phyloP scores from a whole-genome alignment of 2,888 invertebrate genomes.

The Drosophila planitibia region DNA sequence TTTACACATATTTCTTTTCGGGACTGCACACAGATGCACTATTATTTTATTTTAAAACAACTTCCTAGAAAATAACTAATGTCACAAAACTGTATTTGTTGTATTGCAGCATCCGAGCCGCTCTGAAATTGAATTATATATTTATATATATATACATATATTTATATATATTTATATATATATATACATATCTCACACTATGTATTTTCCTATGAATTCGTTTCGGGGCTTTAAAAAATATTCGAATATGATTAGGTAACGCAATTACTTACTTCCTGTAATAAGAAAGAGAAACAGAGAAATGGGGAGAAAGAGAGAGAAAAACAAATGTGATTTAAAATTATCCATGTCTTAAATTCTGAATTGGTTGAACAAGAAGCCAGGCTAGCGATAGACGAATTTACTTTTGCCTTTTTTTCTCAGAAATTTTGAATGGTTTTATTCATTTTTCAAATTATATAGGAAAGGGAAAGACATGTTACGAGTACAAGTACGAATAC shows the following conservation, averaged over 20 bases:
- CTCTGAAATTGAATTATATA: not conserved
- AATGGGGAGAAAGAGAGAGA: constrained; percentile 60
- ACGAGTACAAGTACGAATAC: constrained; percentile 45
- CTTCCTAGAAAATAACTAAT: not conserved
- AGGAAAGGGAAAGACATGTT: constrained; percentile 53
- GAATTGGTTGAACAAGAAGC: constrained; percentile 72
- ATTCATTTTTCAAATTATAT: constrained; percentile 49
- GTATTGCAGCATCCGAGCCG: constrained; percentile 15
- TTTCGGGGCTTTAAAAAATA: constrained; percentile 23
- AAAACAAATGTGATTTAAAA: constrained; percentile 69
- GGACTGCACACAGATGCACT: constrained; percentile 13
- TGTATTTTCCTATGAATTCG: constrained; percentile 20
- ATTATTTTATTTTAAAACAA: not conserved
- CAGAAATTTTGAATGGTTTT: constrained; percentile 55
- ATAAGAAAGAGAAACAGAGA: constrained; percentile 82
- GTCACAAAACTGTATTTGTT: not conserved
- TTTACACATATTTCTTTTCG: constrained; percentile 3
- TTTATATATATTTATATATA: not conserved
- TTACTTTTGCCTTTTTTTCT: constrained; percentile 53
- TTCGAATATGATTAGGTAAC: constrained; percentile 37
- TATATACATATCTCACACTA: constrained; percentile 10
- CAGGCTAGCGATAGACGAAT: constrained; percentile 78
- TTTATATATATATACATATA: not conserved
- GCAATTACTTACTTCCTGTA: constrained; percentile 85
- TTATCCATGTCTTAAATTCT: constrained; percentile 60